Percentiles rank a stretch among this genome's conserved stretches.
These are phyloP conservation scores for Ecliptopera silaceata DNA, from an alignment of 2,888 invertebrate genomes.

Conservation along the genomic window DNA sequence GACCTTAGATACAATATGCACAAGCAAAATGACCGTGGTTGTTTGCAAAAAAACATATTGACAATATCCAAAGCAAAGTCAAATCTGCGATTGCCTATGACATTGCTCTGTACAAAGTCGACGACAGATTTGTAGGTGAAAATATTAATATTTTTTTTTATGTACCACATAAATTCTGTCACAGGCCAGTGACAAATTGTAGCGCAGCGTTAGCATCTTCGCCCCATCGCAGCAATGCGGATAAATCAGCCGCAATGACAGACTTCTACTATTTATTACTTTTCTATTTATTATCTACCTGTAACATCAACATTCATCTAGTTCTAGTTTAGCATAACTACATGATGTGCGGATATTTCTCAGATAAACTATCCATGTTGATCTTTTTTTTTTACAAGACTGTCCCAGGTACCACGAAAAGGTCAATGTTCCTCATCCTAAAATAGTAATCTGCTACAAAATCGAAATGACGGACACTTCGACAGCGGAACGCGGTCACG, in stretches of 20 bases:
- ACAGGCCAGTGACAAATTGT: slow-evolving; percentile 4
- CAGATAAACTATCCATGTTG: neutral
- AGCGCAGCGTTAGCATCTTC: neutral
- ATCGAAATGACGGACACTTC: slow-evolving; percentile 27
- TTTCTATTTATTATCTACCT: neutral
- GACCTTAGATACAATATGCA: neutral
- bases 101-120: neutral
- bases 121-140: neutral
- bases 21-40: neutral
- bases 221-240: slow-evolving; percentile 2
- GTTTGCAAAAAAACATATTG: neutral
- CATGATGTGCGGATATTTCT: no score
- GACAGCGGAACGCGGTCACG: slow-evolving; percentile 45
- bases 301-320: no score
- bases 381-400: neutral
- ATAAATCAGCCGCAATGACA: slow-evolving; percentile 7
- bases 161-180: slow-evolving; percentile 11
- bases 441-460: slow-evolving; percentile 39
- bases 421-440: slow-evolving; percentile 49
- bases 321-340: no score
- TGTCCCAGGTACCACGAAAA: slow-evolving; percentile 27
- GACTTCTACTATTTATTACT: neutral
- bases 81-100: neutral
- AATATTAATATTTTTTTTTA: slow-evolving; percentile 5
- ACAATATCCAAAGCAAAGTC: neutral